phyloP scores from a whole-genome alignment of 2,888 invertebrate genomes.

The Luperina nickerlii region DNA sequence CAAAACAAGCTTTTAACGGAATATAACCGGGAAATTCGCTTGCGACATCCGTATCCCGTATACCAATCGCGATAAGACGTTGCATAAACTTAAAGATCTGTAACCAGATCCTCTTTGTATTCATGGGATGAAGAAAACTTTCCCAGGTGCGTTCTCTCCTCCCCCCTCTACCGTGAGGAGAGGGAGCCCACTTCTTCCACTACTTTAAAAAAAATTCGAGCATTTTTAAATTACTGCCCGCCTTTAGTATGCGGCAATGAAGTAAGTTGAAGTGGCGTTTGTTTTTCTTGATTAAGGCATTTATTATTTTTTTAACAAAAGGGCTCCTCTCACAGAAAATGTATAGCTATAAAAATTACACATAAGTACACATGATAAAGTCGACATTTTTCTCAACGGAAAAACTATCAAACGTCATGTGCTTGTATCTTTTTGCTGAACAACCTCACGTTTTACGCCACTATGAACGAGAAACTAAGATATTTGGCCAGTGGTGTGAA shows the following conservation, averaged over 20 bases:
- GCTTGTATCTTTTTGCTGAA: not conserved
- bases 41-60: slow-evolving; percentile 52
- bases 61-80: slow-evolving; percentile 64
- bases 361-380: not conserved
- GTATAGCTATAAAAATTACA: not conserved
- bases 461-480: too few species aligned
- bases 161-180: slow-evolving; percentile 56
- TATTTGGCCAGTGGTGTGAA: too few species aligned
- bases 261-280: slow-evolving; percentile 45
- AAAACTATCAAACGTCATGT: not conserved
- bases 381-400: not conserved
- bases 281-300: slow-evolving; percentile 24
- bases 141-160: slow-evolving; percentile 78
- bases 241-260: slow-evolving; percentile 71
- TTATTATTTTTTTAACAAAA: too few species aligned
- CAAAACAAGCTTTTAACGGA: slow-evolving; percentile 18
- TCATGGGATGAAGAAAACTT: slow-evolving; percentile 83
- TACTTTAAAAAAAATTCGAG: slow-evolving; percentile 79
- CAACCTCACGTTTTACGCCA: too few species aligned
- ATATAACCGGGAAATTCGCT: slow-evolving; percentile 33
- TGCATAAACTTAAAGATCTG: slow-evolving; percentile 68
- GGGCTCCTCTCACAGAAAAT: too few species aligned
- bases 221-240: slow-evolving; percentile 82
- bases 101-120: slow-evolving; percentile 83
- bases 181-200: slow-evolving; percentile 62